Evolutionary conservation across 2,888 invertebrate genomes (phyloP), one percentile per base, ranked within the genome.

Genomic region (Acrocyrtus sp.): DNA sequence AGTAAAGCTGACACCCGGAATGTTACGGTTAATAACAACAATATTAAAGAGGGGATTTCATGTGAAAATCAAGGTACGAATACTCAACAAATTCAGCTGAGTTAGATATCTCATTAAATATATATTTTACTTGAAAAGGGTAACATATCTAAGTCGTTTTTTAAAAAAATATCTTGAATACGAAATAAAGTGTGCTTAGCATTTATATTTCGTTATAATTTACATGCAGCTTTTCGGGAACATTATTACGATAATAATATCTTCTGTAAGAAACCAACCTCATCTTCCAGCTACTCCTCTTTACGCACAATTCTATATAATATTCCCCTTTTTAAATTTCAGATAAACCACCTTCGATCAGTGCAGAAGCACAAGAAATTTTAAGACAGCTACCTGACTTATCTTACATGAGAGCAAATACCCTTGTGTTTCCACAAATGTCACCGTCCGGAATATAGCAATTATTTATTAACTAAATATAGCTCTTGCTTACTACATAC

Each of bases 321-420:
- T 8, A 34, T 27, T 47, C 1, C 5, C 56, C 6, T 27, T 21
- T 65, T 1, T 6, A 34, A 26, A 43, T 65, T 54, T 1, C 58
- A 67, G 67, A 67, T 67, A 67, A 67, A 24, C 24, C 57, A 15
- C 22, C 53, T 4, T 22, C 74, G 10, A 41, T 74, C 22, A 74
- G 74, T 50, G 26, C n/a, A n/a, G 80, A 80, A 75, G 76, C 80
- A 6, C 72, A 74, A 43, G 68, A 75, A 54, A 80, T 80, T 43
- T 51, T 80, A 21, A 67, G 72, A 48, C 77, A 77, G 53, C 75
- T 80, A 60, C 80, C 80, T 22, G 80, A 80, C 53, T 26, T 80
- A 24, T 80, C 80, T 1, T 80, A 72, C 43, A 80, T 80, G 78
- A 72, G 73, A 61, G 75, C 80, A 19, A 78, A 78, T 61, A 78